Evolutionary conservation across 2,113 vertebrate species (phyloP), one percentile per base, ranked within the genome.

Genomic region (Etheostoma cragini): DNA sequence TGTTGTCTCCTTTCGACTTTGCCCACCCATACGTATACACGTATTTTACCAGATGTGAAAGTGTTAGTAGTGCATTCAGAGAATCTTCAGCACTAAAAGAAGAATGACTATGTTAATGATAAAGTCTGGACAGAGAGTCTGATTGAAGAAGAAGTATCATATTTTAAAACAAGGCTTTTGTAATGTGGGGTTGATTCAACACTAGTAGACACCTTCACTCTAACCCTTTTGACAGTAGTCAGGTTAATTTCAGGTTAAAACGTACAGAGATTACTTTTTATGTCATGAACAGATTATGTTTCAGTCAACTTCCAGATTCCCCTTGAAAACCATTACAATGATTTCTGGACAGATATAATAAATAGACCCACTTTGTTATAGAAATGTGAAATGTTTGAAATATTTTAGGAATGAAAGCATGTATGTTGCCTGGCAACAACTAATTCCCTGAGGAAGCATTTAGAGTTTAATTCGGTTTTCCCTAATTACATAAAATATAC

Each of bases 1-100:
- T 78, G 42, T 45, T 77, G 49, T 76, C 16, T 70, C 19, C 45
- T 81, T 42, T 86, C 5, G 4, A 90, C 82, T 86, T 87, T 87
- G 50, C 26, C 63, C 50, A 14, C 6, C 2, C 13, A 30, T 30
- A 30, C 30, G 30, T 30, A 30, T 30, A 4, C 26, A 26, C 4
- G 2, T 30, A 56, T 72, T 76, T 57, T 21, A 47, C 5, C 6
- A 30, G 45, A 71, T 72, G 15, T 26, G 42, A 75, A 63, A 11
- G 1, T 56, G 5, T 46, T 50, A 35, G 38, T 4, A 71, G 16
- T 11, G 2, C 3, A 16, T 80, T 76, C 7, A 70, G 47, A 66
- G 52, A 63, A 70, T 66, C 42, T 24, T 21, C 8, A 58, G n/a
- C 2, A 2, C 11, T 81, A 8, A 52, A 11, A 46, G 50, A 13